These are phyloP conservation scores for Germaria angustata DNA, from an alignment of 2,888 invertebrate species.

Conservation along the genomic window DNA sequence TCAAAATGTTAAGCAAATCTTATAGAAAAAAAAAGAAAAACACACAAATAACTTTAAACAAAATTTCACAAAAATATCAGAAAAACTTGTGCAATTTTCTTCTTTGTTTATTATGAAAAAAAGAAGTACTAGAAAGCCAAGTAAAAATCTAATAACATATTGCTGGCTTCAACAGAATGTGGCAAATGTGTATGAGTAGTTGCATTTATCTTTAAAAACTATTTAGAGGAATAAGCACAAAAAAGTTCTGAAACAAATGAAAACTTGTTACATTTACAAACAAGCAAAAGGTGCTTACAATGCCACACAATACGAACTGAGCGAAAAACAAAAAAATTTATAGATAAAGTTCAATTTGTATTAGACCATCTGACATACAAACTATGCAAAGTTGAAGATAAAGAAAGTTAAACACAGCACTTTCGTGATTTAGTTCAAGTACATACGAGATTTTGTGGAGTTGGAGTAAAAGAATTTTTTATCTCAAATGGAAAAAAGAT, in stretches of 20 bases:
- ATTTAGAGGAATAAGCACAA: constrained; percentile 29
- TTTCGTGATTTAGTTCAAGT: background rate
- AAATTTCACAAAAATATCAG: background rate
- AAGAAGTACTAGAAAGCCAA: background rate
- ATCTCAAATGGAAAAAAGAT: constrained; percentile 11
- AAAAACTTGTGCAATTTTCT: constrained; percentile 57
- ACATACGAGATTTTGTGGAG: constrained; percentile 2
- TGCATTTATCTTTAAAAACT: constrained; percentile 31
- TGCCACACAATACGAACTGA: constrained; percentile 3
- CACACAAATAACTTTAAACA: constrained; percentile 25
- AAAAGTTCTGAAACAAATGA: constrained; percentile 17
- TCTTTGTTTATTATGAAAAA: constrained; percentile 32
- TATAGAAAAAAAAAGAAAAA: background rate
- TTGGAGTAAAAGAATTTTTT: constrained; percentile 25
- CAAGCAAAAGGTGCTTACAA: constrained; percentile 17
- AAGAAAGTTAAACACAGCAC: constrained; percentile 4
- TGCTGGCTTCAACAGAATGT: constrained; percentile 44
- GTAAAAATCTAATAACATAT: constrained; percentile 58
- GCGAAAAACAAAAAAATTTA: constrained; percentile 17
- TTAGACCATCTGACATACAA: constrained; percentile 35
- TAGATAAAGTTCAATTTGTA: constrained; percentile 65
- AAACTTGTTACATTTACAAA: constrained; percentile 30
- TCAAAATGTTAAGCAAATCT: constrained; percentile 63
- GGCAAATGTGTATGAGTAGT: constrained; percentile 27
- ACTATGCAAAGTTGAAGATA: constrained; percentile 9